phyloP scores from a whole-genome alignment of 2,888 invertebrate species.

The Atethmia centrago region DNA sequence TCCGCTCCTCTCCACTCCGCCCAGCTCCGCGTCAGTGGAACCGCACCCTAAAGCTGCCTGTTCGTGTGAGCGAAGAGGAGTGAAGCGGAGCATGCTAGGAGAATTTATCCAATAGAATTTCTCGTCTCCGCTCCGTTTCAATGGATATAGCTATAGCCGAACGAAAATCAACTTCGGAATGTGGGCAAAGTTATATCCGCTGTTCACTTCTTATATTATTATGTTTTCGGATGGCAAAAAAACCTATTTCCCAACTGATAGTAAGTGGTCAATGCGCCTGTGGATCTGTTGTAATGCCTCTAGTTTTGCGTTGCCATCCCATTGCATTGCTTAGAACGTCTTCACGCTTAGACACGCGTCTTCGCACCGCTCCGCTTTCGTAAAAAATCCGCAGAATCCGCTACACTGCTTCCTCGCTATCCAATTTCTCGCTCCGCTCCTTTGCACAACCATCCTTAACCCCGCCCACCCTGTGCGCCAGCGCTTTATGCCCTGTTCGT shows the following conservation, averaged over 20 bases:
- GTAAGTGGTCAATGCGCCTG: background rate
- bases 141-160: background rate
- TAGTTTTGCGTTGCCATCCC: background rate
- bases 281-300: background rate
- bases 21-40: too few species aligned
- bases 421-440: background rate
- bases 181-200: background rate
- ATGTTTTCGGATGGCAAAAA: background rate
- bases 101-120: background rate
- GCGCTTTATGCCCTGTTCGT: slow-evolving; percentile 82
- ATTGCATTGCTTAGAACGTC: background rate
- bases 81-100: background rate
- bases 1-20: too few species aligned
- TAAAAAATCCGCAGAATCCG: background rate
- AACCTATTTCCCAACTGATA: background rate
- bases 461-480: slow-evolving; percentile 80
- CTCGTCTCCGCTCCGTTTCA: background rate
- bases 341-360: too few species aligned
- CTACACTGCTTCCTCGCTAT: too few species aligned
- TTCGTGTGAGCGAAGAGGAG: background rate
- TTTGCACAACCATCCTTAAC: slow-evolving; percentile 54
- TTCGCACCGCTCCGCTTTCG: background rate
- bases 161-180: background rate
- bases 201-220: background rate
- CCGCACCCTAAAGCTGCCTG: slow-evolving; percentile 3